Conservation (phyloP, 2,113 vertebrate species). For the human (Homo sapiens) region GRCh38 chr6:169758001-169758500, state of each 20-base stretch:
- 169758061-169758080: neutral
- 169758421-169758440: neutral
- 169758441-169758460: fast-evolving
- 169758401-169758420: neutral
- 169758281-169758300: fast-evolving
- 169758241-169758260: fast-evolving
- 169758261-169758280: neutral
- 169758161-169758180: too few relatives aligned
- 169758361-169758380: fast-evolving
- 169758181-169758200: fast-evolving
- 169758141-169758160: too few relatives aligned
- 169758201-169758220: fast-evolving
- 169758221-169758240: neutral
- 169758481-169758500: too few relatives aligned
- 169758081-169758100: neutral
- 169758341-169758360: fast-evolving
- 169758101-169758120: neutral
- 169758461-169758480: neutral
- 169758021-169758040: neutral
- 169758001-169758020: neutral
- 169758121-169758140: neutral
- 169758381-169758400: fast-evolving
- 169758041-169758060: fast-evolving
- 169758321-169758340: fast-evolving
- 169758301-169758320: too few relatives aligned